Evolutionary conservation across 2,888 invertebrate genomes (phyloP), one percentile per base, ranked within the genome.

Genomic region (Tinea trinotella): DNA sequence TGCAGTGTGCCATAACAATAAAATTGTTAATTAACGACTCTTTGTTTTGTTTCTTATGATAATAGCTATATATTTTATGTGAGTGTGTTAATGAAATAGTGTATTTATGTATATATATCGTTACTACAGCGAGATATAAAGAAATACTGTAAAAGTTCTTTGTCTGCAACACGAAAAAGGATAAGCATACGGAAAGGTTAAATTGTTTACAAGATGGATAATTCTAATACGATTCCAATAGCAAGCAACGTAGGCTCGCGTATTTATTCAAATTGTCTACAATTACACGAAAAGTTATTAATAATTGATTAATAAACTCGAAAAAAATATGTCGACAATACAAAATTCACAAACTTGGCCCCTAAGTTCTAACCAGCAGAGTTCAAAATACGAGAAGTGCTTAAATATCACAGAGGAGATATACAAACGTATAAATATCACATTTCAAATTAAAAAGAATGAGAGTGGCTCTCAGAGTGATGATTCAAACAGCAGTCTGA

Each of bases 341-440:
- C 70, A 74, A 24, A 67, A 74, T 17, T n/a, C n/a, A n/a, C 61
- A 64, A 2, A 62, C 70, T 54, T 83, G 84, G 83, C 61, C 68
- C 4, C 57, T 69, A 24, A 54, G 61, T 1, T 68, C 61, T 12
- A 73, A 76, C 56, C 66, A 64, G 6, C 59, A 75, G 7, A 67
- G 76, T 58, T 70, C 79, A 0, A 84, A 76, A 59, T 79, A 84
- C 50, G 84, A 85, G 56, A 85, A 85, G 68, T 85, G 84, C 66
- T 70, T 78, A 2, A 77, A 84, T 62, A 85, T 85, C 6, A 79
- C 84, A 0, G 84, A 84, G 55, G 85, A 85, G 59, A 85, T 85
- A 59, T 85, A 85, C 60, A 85, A 85, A 57, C 74, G 85, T 61
- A 85, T 85, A 57, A 75, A 85, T 62, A 80, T 85, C 56, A 85